These are phyloP conservation scores for Atrina japonica DNA, from an alignment of 2,888 invertebrate species.

Conservation along the genomic window DNA sequence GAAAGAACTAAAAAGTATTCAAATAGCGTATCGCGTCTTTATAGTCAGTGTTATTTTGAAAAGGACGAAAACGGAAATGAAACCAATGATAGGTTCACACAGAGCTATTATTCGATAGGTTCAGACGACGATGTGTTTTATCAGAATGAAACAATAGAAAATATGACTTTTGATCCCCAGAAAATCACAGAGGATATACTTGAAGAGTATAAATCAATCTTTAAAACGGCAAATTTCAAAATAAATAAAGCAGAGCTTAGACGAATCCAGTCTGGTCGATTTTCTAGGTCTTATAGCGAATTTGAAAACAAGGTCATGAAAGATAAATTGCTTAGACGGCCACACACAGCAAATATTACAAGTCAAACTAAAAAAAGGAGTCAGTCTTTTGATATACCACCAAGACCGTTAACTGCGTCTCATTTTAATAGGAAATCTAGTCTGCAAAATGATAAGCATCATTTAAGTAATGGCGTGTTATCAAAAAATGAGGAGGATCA, in stretches of 20 bases:
- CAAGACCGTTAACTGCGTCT: not conserved
- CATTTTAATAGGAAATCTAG: not conserved
- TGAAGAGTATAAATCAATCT: conserved; percentile 53
- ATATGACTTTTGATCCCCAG: conserved; percentile 51
- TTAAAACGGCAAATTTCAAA: conserved; percentile 34
- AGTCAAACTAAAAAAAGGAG: not conserved
- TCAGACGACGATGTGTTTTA: conserved; percentile 42
- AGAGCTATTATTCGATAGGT: not conserved
- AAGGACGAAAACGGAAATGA: not conserved
- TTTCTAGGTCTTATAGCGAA: conserved; percentile 19
- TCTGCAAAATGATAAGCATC: too few relatives aligned
- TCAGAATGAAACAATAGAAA: conserved; percentile 27
- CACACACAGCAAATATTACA: conserved; percentile 48
- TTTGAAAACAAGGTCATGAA: conserved; percentile 21
- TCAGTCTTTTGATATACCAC: not conserved
- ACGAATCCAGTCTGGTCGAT: conserved; percentile 6
- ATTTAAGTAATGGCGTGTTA: too few relatives aligned
- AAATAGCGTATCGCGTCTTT: conserved; percentile 16
- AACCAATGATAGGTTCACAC: not conserved
- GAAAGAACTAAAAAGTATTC: conserved; percentile 37
- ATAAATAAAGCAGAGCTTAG: conserved; percentile 23
- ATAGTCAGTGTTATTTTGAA: not conserved
- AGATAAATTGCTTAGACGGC: conserved; percentile 43
- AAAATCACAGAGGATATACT: conserved; percentile 50
- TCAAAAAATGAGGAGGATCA: too few relatives aligned